Percentiles rank a stretch among this genome's conserved stretches.
Conservation (phyloP, 2,113 vertebrate genomes). For the Tapirus terrestris region DNA sequence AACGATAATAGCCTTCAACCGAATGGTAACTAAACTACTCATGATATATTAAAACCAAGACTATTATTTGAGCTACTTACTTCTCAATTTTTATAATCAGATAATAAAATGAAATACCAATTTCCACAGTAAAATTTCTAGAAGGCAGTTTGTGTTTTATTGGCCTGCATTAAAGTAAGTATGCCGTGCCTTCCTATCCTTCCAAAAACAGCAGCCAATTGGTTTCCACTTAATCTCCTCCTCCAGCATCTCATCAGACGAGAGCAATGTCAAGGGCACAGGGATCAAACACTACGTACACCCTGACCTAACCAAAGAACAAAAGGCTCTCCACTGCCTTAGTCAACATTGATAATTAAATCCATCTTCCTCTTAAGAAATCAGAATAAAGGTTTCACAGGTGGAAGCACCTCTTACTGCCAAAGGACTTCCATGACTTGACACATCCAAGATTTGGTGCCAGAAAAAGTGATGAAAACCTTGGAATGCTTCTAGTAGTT, state of each 20-base stretch:
- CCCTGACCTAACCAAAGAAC: not conserved
- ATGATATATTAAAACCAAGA: conserved; percentile 32
- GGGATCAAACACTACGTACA: not conserved
- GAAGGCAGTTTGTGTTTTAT: conserved; percentile 5
- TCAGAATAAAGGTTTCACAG: conserved; percentile 47
- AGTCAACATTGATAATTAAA: conserved; percentile 26
- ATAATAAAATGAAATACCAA: conserved; percentile 42
- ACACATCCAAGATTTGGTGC: not conserved
- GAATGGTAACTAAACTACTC: not conserved
- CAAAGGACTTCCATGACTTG: not conserved
- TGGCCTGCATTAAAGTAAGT: not conserved
- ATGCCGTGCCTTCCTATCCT: not conserved
- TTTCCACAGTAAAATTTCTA: conserved; percentile 43
- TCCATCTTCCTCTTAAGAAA: not conserved
- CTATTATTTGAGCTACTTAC: not conserved
- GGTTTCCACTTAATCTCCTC: not conserved
- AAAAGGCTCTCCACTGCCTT: not conserved
- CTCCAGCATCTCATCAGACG: not conserved
- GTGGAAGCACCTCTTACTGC: not conserved
- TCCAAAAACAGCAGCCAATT: conserved; percentile 7
- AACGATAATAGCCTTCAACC: not conserved
- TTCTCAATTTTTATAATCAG: not conserved
- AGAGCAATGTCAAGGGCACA: not conserved
- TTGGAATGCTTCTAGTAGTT: not conserved
- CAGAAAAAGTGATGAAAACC: conserved; percentile 40